Base-by-base conservation (phyloP, 2,888 invertebrate genomes). In the Drosophila putrida region DNA sequence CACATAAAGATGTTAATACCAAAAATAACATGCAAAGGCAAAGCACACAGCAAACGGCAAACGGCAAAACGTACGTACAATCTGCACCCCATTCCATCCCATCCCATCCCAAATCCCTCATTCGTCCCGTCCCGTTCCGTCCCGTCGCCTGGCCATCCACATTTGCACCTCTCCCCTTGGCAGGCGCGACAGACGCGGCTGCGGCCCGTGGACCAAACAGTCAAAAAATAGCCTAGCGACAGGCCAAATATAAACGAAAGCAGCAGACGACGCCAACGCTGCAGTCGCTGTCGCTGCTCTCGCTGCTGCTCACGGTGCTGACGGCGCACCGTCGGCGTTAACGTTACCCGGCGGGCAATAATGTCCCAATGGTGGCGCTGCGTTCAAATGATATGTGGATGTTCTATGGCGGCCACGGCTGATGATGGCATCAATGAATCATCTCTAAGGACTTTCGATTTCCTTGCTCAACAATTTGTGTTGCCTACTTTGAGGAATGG, bases 1-100 rank as follows among this genome's bases (percentile, higher is more conserved):
- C 85, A 89, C 85, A 85, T 85, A 89, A 89, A 85, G 85, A 89
- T 89, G 88, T 84, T 89, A 75, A 85, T 82, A 84, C 82, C 82
- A 75, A 87, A 85, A 89, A 85, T 87, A 87, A 84, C 75, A 85
- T 67, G 67, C 62, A 75, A 59, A 77, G 36, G 55, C 65, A 59
- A 20, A 54, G 58, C 11, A 44, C 33, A 39, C 20, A 54, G 38
- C 39, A 44, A 27, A 39, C 27, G 47, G 38, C 39, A 13, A 33
- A n/a, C 36, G 31, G 20, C 50, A 59, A 54, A 20, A 64, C 59
- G 46, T 57, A 60, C 55, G 60, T 50, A 31, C 31, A 39, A 35
- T 47, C 46, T 47, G 57, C 44, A 59, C 55, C 69, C 66, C 55
- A 74, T 31, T 4, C 31, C 31, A 5, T 31, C 4, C 31, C 1